Evolutionary conservation across 2,888 invertebrate genomes (phyloP).

Genomic region (Cantharis rustica): DNA sequence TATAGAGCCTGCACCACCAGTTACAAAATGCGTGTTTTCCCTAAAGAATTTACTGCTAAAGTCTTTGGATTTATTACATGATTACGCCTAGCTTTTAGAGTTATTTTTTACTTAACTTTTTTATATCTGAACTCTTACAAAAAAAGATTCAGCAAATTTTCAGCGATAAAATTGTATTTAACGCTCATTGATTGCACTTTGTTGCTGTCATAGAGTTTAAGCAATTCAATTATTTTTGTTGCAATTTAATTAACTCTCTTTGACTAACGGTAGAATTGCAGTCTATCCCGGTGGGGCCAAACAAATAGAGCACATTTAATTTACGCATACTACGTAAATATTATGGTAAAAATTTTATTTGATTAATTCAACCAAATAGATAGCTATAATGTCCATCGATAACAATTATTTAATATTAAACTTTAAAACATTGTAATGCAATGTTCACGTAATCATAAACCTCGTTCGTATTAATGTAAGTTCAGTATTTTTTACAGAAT

Average conservation of each 20-base stretch:
- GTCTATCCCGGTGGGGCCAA: background rate
- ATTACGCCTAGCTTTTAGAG: constrained; percentile 10
- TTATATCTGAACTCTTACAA: background rate
- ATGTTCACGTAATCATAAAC: background rate
- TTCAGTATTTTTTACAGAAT: background rate
- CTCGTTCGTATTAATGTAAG: background rate
- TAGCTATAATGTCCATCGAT: background rate
- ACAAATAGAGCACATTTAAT: background rate
- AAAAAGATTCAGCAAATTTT: background rate
- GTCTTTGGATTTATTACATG: constrained; percentile 16
- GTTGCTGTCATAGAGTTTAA: background rate
- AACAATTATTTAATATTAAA: background rate
- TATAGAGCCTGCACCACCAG: constrained; percentile 10
- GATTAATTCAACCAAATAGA: background rate
- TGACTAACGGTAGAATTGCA: background rate
- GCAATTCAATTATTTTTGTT: background rate
- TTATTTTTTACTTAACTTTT: constrained; percentile 11
- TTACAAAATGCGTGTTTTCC: constrained; percentile 12
- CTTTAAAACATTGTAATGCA: background rate
- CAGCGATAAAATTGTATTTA: background rate
- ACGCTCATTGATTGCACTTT: background rate
- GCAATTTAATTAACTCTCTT: background rate
- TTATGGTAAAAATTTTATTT: background rate
- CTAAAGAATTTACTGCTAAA: constrained; percentile 16
- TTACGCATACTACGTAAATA: background rate